phyloP scores from a whole-genome alignment of 2,113 vertebrate genomes.

The Bostrychus sinensis region DNA sequence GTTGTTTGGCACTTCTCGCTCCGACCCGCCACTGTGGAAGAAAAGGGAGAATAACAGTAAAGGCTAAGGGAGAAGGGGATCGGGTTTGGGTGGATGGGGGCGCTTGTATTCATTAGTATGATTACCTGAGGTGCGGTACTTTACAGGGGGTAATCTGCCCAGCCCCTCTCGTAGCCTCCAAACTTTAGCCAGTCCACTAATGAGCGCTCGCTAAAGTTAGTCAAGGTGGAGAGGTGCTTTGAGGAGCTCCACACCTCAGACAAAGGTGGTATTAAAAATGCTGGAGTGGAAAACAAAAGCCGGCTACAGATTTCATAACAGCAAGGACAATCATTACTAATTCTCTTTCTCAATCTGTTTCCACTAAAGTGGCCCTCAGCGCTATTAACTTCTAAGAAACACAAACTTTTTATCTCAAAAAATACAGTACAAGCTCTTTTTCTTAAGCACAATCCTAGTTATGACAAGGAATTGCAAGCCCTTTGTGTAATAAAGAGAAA shows the following conservation, averaged over 20 bases:
- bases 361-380: conserved; percentile 10
- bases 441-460: no score
- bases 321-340: conserved; percentile 23
- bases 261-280: conserved; percentile 51
- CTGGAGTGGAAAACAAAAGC: conserved; percentile 57
- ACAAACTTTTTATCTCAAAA: background rate
- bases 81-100: conserved; percentile 22
- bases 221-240: conserved; percentile 74
- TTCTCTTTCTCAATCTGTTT: conserved; percentile 16
- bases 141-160: conserved; percentile 66
- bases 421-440: no score
- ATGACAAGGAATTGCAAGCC: no score
- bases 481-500: no score
- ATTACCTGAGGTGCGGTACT: conserved; percentile 77
- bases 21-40: conserved; percentile 60
- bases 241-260: conserved; percentile 55
- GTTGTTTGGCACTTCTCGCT: conserved; percentile 72
- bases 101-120: conserved; percentile 74
- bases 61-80: conserved; percentile 35
- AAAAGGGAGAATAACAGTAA: conserved; percentile 43
- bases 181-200: conserved; percentile 68
- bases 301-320: conserved; percentile 19
- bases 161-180: conserved; percentile 60
- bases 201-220: conserved; percentile 71
- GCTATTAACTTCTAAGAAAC: background rate